These are phyloP conservation scores for Drosophila testacea DNA, from an alignment of 2,888 invertebrate species.

Conservation along the genomic window DNA sequence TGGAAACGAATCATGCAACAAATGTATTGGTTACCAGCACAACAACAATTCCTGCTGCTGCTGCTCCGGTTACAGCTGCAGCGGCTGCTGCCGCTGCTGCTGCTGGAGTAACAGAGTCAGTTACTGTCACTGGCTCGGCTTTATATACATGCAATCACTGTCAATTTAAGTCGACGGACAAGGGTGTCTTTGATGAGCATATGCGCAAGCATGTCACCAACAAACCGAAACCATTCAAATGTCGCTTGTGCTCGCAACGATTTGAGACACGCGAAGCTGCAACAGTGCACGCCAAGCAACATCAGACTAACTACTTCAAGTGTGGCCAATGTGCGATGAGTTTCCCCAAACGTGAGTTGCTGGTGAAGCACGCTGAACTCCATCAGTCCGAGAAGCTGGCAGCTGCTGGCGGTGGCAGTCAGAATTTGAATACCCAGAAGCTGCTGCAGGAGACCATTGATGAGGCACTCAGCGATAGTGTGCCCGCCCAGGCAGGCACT, in stretches of 20 bases:
- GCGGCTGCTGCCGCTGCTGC: constrained; percentile 66
- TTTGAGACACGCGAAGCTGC: constrained; percentile 85
- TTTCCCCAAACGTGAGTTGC: constrained; percentile 84
- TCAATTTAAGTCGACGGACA: constrained; percentile 84
- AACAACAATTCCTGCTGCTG: constrained; percentile 81
- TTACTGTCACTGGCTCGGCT: constrained; percentile 60
- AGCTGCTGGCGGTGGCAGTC: constrained; percentile 44
- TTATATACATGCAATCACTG: constrained; percentile 84
- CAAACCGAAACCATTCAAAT: constrained; percentile 85
- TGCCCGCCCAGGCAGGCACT: constrained; percentile 70
- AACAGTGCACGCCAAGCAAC: constrained; percentile 85
- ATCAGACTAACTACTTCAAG: constrained; percentile 85
- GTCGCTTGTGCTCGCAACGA: constrained; percentile 85
- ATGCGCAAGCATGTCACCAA: constrained; percentile 83
- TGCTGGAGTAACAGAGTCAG: constrained; percentile 52
- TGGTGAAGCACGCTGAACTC: constrained; percentile 85
- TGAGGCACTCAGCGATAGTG: constrained; percentile 84
- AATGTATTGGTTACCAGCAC: constrained; percentile 83
- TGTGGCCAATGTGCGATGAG: constrained; percentile 85
- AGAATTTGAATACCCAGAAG: constrained; percentile 83
- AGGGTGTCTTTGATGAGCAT: constrained; percentile 84
- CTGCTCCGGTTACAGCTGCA: constrained; percentile 68
- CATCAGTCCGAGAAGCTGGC: constrained; percentile 78
- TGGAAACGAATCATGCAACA: constrained; percentile 85
- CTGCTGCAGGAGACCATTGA: constrained; percentile 85